phyloP scores from a whole-genome alignment of 2,113 vertebrate species.

The Microtus richardsoni region DNA sequence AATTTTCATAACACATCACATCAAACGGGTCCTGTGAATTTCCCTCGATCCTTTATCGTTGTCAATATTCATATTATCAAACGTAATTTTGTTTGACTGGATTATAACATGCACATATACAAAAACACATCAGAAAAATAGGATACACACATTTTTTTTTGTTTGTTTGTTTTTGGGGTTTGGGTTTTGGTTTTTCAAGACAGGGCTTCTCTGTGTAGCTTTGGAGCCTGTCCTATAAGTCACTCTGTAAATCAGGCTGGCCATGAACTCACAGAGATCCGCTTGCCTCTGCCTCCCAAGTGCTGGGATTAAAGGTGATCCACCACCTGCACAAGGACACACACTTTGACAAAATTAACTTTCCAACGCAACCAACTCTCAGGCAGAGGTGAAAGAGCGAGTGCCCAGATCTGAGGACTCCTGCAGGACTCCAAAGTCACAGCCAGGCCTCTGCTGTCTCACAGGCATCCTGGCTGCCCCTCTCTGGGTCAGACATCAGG shows the following conservation, averaged over 20 bases:
- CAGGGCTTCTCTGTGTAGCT: no score
- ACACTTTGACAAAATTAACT: background rate
- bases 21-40: background rate
- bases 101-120: background rate
- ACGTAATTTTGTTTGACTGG: background rate
- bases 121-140: background rate
- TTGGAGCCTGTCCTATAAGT: no score
- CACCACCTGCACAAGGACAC: background rate
- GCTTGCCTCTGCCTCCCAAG: no score
- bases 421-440: background rate
- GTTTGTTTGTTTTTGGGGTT: no score
- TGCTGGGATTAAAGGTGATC: no score
- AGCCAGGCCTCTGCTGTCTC: background rate
- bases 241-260: no score
- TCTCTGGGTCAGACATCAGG: background rate
- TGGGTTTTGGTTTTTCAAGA: no score
- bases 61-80: background rate
- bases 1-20: fast-evolving
- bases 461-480: background rate
- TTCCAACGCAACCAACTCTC: background rate
- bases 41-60: background rate
- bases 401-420: background rate
- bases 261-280: no score
- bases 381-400: background rate
- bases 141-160: background rate